Evolutionary conservation across 1,140 invertebrate species (phyloP).

Genomic region (Brachionus rotundiformis): DNA sequence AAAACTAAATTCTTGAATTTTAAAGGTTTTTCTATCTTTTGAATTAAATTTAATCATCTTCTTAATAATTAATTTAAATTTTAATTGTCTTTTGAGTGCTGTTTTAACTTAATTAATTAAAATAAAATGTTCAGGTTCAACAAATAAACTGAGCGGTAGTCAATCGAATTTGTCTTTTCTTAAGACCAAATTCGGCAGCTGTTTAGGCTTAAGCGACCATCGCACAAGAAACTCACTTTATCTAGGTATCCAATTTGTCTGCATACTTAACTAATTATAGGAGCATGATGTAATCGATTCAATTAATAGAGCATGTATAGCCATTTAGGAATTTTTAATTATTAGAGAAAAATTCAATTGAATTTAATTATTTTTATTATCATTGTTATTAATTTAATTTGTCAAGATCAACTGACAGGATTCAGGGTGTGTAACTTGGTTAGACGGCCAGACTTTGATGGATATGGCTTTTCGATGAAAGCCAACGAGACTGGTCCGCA

Average conservation of each 20-base stretch:
- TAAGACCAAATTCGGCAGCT: constrained; percentile 49
- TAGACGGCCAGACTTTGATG: constrained; percentile 37
- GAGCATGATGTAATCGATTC: not conserved
- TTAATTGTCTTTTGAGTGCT: not conserved
- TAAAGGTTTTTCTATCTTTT: no score
- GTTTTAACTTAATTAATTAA: not conserved
- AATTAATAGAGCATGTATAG: not conserved
- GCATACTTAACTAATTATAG: not conserved
- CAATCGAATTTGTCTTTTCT: constrained; percentile 47
- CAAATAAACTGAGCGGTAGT: constrained; percentile 32
- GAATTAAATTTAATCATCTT: no score
- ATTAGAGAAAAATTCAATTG: no score
- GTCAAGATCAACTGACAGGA: constrained; percentile 5
- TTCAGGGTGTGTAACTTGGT: constrained; percentile 31
- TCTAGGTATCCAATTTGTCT: not conserved
- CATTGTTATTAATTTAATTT: no score
- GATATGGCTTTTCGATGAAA: constrained; percentile 40
- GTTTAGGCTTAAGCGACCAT: constrained; percentile 45
- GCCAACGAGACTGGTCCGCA: constrained; percentile 24
- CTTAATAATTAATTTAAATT: no score
- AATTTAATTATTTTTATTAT: no score
- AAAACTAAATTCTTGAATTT: no score
- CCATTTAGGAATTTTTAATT: no score
- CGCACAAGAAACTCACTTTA: not conserved
- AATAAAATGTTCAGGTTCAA: constrained; percentile 8